phyloP scores from a whole-genome alignment of 2,113 vertebrate genomes.

The Chionodraco myersi region DNA sequence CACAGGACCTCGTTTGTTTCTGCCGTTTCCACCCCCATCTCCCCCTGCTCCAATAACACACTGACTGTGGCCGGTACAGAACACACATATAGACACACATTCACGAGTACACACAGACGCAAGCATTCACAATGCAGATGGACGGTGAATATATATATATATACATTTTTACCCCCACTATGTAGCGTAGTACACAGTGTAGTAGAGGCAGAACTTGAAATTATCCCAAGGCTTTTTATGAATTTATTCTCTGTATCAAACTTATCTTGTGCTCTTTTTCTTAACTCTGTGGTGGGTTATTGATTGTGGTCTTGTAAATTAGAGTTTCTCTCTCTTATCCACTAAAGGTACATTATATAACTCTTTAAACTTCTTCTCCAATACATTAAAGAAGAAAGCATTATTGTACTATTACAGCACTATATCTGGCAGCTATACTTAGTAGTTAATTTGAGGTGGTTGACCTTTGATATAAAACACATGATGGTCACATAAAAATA shows the following conservation, averaged over 20 bases:
- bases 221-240: background rate
- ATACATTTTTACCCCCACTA: background rate
- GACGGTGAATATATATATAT: background rate
- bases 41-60: constrained; percentile 62
- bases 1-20: constrained; percentile 70
- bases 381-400: background rate
- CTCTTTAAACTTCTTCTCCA: background rate
- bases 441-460: background rate
- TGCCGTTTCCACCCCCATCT: constrained; percentile 37
- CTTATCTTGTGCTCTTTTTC: background rate
- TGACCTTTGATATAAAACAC: background rate
- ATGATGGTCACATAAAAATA: background rate
- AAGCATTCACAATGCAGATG: constrained; percentile 39
- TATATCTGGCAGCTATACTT: background rate
- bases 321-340: background rate
- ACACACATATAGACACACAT: constrained; percentile 18
- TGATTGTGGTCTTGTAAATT: background rate
- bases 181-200: background rate
- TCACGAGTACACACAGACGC: constrained; percentile 28
- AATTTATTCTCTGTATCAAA: background rate
- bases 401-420: background rate
- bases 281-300: background rate
- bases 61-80: constrained; percentile 34
- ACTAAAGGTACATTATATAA: background rate
- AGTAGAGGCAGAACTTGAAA: constrained; percentile 1